phyloP scores from a whole-genome alignment of 2,797 vertebrate species.

The Glyptemys insculpta region DNA sequence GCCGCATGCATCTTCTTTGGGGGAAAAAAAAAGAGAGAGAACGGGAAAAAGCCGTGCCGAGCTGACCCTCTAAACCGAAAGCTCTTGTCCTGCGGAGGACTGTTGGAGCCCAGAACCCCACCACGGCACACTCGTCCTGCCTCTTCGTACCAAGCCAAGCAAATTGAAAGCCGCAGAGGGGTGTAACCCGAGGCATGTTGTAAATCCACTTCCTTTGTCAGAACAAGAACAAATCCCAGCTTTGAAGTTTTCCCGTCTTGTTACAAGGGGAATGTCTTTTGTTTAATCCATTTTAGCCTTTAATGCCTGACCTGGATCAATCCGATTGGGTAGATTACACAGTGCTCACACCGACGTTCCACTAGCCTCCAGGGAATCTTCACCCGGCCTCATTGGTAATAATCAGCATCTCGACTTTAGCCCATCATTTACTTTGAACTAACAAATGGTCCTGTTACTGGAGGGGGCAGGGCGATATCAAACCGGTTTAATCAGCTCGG shows the following conservation, averaged over 20 bases:
- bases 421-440: constrained; percentile 74
- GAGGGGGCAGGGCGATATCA: constrained; percentile 38
- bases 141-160: constrained; percentile 66
- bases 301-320: constrained; percentile 87
- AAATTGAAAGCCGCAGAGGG: constrained; percentile 84
- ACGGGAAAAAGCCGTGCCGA: constrained; percentile 54
- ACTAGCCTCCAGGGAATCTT: constrained; percentile 73
- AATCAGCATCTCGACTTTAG: constrained; percentile 70
- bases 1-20: background rate
- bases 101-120: background rate
- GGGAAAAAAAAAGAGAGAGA: constrained; percentile 55
- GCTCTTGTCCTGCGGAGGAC: constrained; percentile 62
- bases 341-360: constrained; percentile 76
- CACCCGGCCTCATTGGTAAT: constrained; percentile 56
- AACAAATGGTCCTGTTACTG: constrained; percentile 66
- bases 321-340: constrained; percentile 85
- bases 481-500: constrained; percentile 69
- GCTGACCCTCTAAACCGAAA: constrained; percentile 75
- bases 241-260: constrained; percentile 86
- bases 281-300: constrained; percentile 89
- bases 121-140: constrained; percentile 12
- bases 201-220: constrained; percentile 85
- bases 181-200: constrained; percentile 79
- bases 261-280: constrained; percentile 85
- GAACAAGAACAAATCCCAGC: constrained; percentile 85